Percentiles rank a stretch among this genome's conserved stretches.
phyloP scores from a whole-genome alignment of 2,113 vertebrate species.

The Alligator sinensis region DNA sequence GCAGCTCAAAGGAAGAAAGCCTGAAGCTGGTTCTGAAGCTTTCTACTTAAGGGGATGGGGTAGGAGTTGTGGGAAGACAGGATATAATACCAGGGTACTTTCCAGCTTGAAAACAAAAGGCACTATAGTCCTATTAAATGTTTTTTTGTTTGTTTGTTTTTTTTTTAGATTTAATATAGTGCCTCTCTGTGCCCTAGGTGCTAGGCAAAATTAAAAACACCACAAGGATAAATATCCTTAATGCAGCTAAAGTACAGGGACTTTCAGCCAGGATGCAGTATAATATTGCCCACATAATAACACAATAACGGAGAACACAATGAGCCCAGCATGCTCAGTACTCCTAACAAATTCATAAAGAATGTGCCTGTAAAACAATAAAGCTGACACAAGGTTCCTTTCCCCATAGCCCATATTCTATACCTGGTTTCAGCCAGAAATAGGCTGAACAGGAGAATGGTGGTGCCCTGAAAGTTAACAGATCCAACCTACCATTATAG shows the following conservation, averaged over 20 bases:
- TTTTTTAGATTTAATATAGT: not conserved
- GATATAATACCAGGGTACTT: not conserved
- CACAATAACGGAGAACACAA: not conserved
- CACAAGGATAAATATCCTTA: not conserved
- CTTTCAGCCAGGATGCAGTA: not conserved
- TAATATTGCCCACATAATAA: not conserved
- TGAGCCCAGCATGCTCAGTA: not conserved
- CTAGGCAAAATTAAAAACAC: conserved; percentile 29
- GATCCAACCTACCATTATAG: not conserved
- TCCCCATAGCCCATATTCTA: not conserved
- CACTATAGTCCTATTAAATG: not conserved
- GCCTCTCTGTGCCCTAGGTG: not conserved
- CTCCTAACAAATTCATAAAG: not conserved
- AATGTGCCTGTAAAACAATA: not conserved
- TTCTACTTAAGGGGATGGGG: not conserved
- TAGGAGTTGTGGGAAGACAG: not conserved
- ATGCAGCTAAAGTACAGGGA: not conserved
- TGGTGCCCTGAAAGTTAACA: not conserved
- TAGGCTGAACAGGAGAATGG: not conserved
- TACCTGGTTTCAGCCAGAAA: not conserved
- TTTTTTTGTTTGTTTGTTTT: not conserved
- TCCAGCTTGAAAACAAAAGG: not conserved
- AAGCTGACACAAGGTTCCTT: not conserved
- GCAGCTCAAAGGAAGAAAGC: not conserved
- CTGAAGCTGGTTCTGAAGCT: not conserved